Evolutionary conservation across 2,113 vertebrate species (phyloP).

Genomic region (Urocolius indicus): DNA sequence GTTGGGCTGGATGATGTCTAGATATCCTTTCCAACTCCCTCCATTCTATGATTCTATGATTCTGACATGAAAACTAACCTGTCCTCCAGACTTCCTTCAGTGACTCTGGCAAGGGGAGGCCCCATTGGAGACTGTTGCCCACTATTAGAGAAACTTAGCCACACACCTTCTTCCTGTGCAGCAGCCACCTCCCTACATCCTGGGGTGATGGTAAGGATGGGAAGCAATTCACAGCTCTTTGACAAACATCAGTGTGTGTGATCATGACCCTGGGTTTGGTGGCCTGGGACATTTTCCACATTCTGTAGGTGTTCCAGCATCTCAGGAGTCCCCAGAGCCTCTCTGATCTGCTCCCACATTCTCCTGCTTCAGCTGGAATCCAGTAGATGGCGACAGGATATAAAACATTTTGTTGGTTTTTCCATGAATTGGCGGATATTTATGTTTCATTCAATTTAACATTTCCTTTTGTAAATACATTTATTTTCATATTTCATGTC

Average conservation of each 20-base stretch:
- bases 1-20: too few relatives aligned
- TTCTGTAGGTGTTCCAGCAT: rapidly evolving
- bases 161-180: not conserved
- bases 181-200: rapidly evolving
- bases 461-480: not conserved
- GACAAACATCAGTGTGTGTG: not conserved
- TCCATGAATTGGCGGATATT: not conserved
- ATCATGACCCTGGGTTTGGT: not conserved
- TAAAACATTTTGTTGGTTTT: conserved; percentile 15
- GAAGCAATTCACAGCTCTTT: not conserved
- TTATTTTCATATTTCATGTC: not conserved
- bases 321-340: not conserved
- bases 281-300: not conserved
- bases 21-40: too few relatives aligned
- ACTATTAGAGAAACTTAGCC: rapidly evolving
- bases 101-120: not conserved
- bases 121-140: rapidly evolving
- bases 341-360: not conserved
- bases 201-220: not conserved
- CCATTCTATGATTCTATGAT: not conserved
- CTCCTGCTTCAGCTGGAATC: not conserved
- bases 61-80: not conserved
- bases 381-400: conserved; percentile 68
- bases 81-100: not conserved
- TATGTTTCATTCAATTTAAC: not conserved